A percentile compares a stretch with the other conserved stretches of the same genome.
phyloP scores from a whole-genome alignment of 2,888 invertebrate species.

The Epiblema foenella region DNA sequence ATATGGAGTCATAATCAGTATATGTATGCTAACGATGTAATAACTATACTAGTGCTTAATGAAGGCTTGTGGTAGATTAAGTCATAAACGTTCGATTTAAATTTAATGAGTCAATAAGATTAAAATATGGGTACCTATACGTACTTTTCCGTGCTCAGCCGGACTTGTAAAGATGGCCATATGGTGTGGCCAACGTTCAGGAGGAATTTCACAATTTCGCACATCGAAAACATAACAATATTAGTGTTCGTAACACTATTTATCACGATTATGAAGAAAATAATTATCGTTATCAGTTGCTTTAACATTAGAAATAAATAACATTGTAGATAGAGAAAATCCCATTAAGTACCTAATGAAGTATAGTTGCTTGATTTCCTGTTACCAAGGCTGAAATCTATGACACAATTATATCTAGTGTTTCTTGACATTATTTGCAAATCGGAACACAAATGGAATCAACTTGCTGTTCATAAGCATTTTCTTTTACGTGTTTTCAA shows the following conservation, averaged over 20 bases:
- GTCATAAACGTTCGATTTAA: constrained; percentile 9
- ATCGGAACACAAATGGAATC: background rate
- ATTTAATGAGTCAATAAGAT: constrained; percentile 5
- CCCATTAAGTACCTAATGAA: too few relatives aligned
- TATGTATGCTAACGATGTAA: constrained; percentile 34
- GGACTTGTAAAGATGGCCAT: background rate
- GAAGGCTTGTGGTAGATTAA: constrained; percentile 5
- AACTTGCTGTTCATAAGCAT: background rate
- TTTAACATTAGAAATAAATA: too few relatives aligned
- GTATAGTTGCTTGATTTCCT: too few relatives aligned
- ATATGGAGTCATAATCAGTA: background rate
- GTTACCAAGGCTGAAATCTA: too few relatives aligned
- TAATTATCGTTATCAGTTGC: too few relatives aligned
- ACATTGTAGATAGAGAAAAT: too few relatives aligned
- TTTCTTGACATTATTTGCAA: background rate
- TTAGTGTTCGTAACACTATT: too few relatives aligned
- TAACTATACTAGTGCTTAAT: constrained; percentile 6
- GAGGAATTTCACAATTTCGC: background rate
- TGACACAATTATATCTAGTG: too few relatives aligned
- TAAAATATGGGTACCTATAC: background rate
- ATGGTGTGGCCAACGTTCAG: background rate
- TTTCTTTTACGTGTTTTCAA: background rate
- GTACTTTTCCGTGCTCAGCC: background rate
- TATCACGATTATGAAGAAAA: too few relatives aligned
- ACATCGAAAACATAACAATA: too few relatives aligned